Evolutionary conservation across 1,140 invertebrate genomes (phyloP).

Genomic region (Cotesia glomerata): DNA sequence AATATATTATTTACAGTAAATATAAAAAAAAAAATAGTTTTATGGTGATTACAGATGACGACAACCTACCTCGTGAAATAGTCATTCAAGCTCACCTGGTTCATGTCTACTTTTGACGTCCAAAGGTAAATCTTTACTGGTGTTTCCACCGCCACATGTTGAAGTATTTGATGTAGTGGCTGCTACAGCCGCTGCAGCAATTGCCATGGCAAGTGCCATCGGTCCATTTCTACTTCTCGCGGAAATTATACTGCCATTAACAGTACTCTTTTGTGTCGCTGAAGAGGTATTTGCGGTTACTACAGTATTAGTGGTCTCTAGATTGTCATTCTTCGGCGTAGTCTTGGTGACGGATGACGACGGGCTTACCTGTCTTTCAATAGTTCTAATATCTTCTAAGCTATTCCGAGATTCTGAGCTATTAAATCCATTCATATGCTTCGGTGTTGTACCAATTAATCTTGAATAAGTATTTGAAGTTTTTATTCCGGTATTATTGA

Average conservation of each 20-base stretch:
- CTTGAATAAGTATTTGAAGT: no score
- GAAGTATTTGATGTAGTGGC: conserved; percentile 1
- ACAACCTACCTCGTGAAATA: neutral
- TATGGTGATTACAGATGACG: neutral
- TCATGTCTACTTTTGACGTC: conserved; percentile 3
- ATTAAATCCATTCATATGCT: no score
- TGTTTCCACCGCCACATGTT: neutral
- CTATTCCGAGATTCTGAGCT: no score
- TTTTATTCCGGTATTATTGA: neutral
- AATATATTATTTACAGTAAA: no score
- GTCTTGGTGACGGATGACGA: neutral
- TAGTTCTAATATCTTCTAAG: no score
- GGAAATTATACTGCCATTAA: neutral
- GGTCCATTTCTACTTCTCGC: conserved; percentile 6
- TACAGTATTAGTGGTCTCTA: neutral
- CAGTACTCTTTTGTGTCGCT: neutral
- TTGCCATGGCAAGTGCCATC: conserved; percentile 29
- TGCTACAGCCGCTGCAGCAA: conserved; percentile 22
- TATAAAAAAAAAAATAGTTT: neutral
- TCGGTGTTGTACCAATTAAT: no score
- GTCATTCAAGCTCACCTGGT: conserved; percentile 11
- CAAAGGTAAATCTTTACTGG: neutral
- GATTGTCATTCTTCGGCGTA: no score
- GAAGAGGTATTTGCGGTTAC: neutral
- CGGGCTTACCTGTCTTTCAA: neutral